Evolutionary conservation across 2,797 vertebrate species (phyloP), one percentile per base, ranked within the genome.

Genomic region (Myotis myotis): DNA sequence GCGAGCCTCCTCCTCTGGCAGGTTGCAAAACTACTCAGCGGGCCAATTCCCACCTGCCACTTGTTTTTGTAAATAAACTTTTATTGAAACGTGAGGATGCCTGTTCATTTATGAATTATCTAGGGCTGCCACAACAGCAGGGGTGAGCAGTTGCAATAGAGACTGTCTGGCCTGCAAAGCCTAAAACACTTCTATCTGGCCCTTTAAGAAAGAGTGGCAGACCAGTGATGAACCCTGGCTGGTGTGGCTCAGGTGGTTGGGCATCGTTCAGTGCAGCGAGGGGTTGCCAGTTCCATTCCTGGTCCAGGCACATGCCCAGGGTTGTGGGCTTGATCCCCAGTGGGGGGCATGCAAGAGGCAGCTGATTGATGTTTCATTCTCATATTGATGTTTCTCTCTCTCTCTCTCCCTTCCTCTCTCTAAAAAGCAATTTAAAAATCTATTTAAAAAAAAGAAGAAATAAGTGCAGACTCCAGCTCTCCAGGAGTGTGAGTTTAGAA

Each of bases 41-140:
- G 70, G 28, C 53, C n/a, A 57, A 19, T 76, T 23, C 41, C 28
- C 38, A 23, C 19, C 7, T 7, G 4, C 10, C 20, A 1, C 5
- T 10, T 75, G 20, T 30, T 55, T 94, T 11, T 75, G 10, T 71
- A 30, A 91, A 64, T 76, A 80, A 94, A 90, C 78, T 88, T 91
- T 95, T 64, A 88, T 44, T 64, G 84, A 81, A 60, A 93, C 28
- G 19, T 36, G 81, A 68, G 30, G 8, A 53, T 0, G 3, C 55
- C 51, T 64, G 19, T n/a, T 80, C 30, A 6, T 55, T 60, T 64
- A 33, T 2, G 1, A 19, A 5, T 12, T 33, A 22, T 41, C 13
- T n/a, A 4, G 28, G 60, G 55, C 20, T 51, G 15, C 70, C 36
- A 30, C 1, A 36, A n/a, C 0, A 44, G 53, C 53, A 30, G 49